These are phyloP conservation scores for Caretta caretta DNA, from an alignment of 2,113 vertebrate species.

Conservation along the genomic window DNA sequence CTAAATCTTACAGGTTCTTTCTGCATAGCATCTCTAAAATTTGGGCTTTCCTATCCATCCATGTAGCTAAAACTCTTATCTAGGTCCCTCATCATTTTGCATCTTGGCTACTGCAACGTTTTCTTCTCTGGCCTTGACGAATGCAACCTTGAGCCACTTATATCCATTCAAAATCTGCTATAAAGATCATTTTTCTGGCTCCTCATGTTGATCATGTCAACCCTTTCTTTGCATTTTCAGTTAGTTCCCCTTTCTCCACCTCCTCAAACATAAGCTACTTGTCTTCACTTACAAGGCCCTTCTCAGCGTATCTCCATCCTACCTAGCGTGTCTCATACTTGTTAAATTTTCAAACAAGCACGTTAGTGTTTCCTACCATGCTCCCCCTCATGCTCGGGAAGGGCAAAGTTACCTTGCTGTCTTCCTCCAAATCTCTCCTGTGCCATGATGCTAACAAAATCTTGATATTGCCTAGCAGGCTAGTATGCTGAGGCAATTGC, in stretches of 20 bases:
- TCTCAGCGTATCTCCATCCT: not conserved
- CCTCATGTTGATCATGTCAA: not conserved
- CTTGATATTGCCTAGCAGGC: not conserved
- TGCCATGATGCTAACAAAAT: not conserved
- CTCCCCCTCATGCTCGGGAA: not conserved
- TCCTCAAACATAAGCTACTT: not conserved
- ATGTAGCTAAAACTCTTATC: not conserved
- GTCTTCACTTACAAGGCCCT: not conserved
- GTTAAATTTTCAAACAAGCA: not conserved
- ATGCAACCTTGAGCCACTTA: not conserved
- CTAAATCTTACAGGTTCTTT: not conserved
- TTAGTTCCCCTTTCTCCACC: not conserved
- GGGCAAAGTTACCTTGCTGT: not conserved
- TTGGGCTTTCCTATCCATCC: not conserved
- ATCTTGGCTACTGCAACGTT: not conserved
- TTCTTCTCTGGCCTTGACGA: not conserved
- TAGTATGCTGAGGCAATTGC: not conserved
- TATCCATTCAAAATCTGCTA: not conserved
- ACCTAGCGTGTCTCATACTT: not conserved
- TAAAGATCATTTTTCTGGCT: not conserved
- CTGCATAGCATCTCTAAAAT: not conserved
- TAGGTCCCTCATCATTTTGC: not conserved
- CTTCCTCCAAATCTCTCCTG: not conserved
- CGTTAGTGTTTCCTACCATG: not conserved
- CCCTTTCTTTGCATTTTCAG: not conserved